Base-by-base conservation (phyloP, 2,888 invertebrate species). In the Odontothrips loti region DNA sequence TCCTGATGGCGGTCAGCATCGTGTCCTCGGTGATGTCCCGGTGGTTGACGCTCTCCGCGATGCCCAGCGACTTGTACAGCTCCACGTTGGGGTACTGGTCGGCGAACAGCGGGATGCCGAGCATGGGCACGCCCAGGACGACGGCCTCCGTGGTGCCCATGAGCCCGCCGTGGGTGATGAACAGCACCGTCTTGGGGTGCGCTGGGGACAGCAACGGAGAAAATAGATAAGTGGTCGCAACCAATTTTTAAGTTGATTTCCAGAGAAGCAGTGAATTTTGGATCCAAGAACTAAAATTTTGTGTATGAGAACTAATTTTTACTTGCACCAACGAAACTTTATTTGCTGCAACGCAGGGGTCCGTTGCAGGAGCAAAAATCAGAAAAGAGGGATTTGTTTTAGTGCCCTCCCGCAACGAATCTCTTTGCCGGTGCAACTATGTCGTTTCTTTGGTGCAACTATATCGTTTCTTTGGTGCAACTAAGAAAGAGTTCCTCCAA, bases 131-230 rank as follows among this genome's bases (percentile, higher is more conserved):
- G 3, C 86, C 89, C 82, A 86, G 86, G 84, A 86, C 86, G 1
- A 88, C 85, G 0, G 89, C 87, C 83, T 90, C 90, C 29, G 87
- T 87, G 6, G 88, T 86, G 80, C 90, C 88, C 29, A 90, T 85
- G 20, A 90, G 86, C 0, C 90, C 90, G 0, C 89, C 90, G 84
- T 91, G 90, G 0, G 89, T 89, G 79, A 91, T 88, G 81, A 90
- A 90, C 0, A 89, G 85, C 47, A 87, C 87, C 0, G 89, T 86
- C 43, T 89, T 88, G 0, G 87, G 86, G 85, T 90, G 89, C n/a
- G 81, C 83, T 83, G 80, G 78, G 27, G 17, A 58, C 1, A n/a
- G 12, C n/a, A n/a, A n/a, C n/a, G n/a, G n/a, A n/a, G n/a, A n/a
- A n/a, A n/a, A n/a, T n/a, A n/a, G n/a, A n/a, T n/a, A n/a, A 15